These are phyloP conservation scores for Hipparchia sbordonii DNA, from an alignment of 2,888 invertebrate species.

Conservation along the genomic window DNA sequence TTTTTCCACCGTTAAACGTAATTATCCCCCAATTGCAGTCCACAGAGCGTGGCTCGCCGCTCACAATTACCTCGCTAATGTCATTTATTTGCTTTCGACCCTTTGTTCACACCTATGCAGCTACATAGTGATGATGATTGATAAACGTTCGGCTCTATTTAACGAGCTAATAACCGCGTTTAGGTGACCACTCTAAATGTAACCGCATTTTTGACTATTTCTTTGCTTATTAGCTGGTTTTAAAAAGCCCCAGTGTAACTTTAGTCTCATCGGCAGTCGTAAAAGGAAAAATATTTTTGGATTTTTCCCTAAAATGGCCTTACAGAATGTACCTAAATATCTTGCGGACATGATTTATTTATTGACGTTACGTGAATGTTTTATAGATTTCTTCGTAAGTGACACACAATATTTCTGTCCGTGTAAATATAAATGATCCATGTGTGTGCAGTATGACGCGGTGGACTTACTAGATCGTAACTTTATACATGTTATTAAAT, in stretches of 20 bases:
- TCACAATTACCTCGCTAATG: conserved; percentile 19
- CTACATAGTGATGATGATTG: conserved; percentile 6
- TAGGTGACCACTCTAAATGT: neutral
- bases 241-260: neutral
- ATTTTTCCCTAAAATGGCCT: too few relatives aligned
- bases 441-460: too few relatives aligned
- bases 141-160: conserved; percentile 25
- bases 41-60: conserved; percentile 11
- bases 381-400: too few relatives aligned
- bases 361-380: too few relatives aligned
- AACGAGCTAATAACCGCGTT: conserved; percentile 24
- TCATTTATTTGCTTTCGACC: conserved; percentile 17
- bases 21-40: neutral
- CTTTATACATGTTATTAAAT: too few relatives aligned
- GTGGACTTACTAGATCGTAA: too few relatives aligned
- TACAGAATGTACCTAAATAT: neutral
- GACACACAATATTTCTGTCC: too few relatives aligned
- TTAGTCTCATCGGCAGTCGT: too few relatives aligned
- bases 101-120: conserved; percentile 19
- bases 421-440: too few relatives aligned
- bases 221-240: neutral
- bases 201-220: neutral
- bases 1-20: conserved; percentile 13
- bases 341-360: neutral
- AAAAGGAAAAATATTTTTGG: too few relatives aligned